Evolutionary conservation across 1,140 invertebrate species (phyloP).

Genomic region (Dreissena rostriformis): DNA sequence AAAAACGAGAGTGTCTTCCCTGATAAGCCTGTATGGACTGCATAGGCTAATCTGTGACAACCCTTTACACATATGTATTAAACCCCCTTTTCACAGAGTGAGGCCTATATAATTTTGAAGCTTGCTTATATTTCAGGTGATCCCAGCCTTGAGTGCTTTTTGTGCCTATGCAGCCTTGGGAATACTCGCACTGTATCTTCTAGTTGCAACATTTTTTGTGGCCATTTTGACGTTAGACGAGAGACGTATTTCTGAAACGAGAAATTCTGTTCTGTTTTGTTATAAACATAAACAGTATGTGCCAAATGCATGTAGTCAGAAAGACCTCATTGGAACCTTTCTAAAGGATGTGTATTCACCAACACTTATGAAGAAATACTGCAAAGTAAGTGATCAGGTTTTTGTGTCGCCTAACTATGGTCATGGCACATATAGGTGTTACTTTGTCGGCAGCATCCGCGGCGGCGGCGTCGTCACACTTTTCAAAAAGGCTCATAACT

Average conservation of each 20-base stretch:
- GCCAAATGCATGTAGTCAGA: slow-evolving; percentile 82
- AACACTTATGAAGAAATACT: slow-evolving; percentile 80
- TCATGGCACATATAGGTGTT: no score
- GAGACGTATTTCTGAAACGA: slow-evolving; percentile 84
- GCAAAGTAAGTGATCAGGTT: slow-evolving; percentile 77
- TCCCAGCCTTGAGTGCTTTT: slow-evolving; percentile 91
- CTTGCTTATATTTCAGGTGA: slow-evolving; percentile 84
- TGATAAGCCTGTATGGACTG: no score
- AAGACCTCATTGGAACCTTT: slow-evolving; percentile 81
- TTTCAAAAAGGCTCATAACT: no score
- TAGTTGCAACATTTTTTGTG: slow-evolving; percentile 90
- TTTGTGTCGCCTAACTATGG: no score
- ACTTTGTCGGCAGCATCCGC: no score
- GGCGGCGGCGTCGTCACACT: no score
- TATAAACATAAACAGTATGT: slow-evolving; percentile 84
- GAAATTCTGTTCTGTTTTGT: slow-evolving; percentile 88
- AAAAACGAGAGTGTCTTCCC: no score
- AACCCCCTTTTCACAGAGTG: no score
- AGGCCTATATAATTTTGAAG: no score
- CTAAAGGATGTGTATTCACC: slow-evolving; percentile 83
- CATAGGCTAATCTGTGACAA: no score
- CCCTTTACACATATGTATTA: no score
- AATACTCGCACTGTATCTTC: slow-evolving; percentile 86
- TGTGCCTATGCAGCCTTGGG: slow-evolving; percentile 81
- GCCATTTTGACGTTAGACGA: slow-evolving; percentile 88